These are phyloP conservation scores for Psophia crepitans DNA, from an alignment of 2,113 vertebrate species.

Conservation along the genomic window DNA sequence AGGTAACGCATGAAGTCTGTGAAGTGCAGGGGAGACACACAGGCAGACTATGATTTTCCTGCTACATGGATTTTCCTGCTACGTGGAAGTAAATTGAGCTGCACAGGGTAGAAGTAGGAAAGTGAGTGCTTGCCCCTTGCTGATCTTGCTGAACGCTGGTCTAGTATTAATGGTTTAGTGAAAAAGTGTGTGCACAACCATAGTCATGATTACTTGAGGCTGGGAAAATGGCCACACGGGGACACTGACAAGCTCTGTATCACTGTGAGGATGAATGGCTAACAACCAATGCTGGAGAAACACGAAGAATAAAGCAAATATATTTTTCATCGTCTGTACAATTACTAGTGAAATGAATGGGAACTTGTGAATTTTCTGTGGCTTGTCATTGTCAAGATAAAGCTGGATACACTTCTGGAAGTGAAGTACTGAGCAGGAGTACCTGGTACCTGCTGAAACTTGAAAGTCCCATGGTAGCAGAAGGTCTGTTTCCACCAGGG, in stretches of 20 bases:
- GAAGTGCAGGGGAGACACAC: neutral
- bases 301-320: neutral
- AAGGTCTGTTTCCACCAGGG: neutral
- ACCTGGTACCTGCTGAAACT: neutral
- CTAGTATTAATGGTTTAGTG: neutral
- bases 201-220: fast-evolving
- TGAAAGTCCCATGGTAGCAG: neutral
- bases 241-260: neutral
- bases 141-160: neutral
- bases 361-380: neutral
- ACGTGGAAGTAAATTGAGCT: neutral
- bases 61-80: neutral
- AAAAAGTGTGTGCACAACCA: too few species aligned
- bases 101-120: neutral
- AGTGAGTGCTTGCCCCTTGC: neutral
- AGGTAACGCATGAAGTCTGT: neutral
- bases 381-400: neutral
- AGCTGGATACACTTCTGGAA: neutral
- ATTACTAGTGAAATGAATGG: neutral
- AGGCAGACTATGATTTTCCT: neutral
- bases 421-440: neutral
- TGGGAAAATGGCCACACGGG: neutral
- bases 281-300: fast-evolving
- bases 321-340: fast-evolving
- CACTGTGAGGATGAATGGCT: neutral